These are phyloP conservation scores for Drosophila histrio DNA, from an alignment of 2,888 invertebrate species.

Conservation along the genomic window DNA sequence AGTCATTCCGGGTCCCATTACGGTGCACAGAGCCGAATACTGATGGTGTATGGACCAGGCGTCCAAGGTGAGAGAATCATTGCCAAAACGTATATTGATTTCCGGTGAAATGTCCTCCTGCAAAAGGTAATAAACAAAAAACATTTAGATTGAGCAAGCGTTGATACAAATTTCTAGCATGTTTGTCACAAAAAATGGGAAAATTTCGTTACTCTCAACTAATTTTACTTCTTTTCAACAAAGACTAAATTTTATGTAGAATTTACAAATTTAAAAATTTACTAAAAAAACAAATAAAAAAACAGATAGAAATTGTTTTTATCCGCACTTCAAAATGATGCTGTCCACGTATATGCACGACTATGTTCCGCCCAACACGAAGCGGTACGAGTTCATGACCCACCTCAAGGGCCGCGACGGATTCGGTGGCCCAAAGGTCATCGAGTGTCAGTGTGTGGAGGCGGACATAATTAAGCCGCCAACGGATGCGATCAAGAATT, in stretches of 20 bases:
- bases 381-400: constrained; percentile 76
- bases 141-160: constrained; percentile 26
- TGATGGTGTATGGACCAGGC: constrained; percentile 85
- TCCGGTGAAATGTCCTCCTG: constrained; percentile 84
- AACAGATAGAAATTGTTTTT: not conserved
- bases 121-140: not conserved
- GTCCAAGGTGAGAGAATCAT: constrained; percentile 83
- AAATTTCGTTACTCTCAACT: not conserved
- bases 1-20: constrained; percentile 86
- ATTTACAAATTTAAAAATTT: constrained; percentile 25
- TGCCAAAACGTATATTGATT: constrained; percentile 83
- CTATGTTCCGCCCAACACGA: constrained; percentile 76
- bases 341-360: constrained; percentile 83
- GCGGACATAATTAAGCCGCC: constrained; percentile 64
- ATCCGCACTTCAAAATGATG: constrained; percentile 64
- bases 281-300: constrained; percentile 9
- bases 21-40: constrained; percentile 85
- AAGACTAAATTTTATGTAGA: constrained; percentile 45
- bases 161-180: not conserved
- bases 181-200: not conserved
- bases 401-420: constrained; percentile 34
- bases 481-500: constrained; percentile 56
- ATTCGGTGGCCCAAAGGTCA: constrained; percentile 26
- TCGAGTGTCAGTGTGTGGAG: constrained; percentile 74
- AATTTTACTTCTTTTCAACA: constrained; percentile 19